Evolutionary conservation across 2,888 invertebrate species (phyloP).

Genomic region (Fragum whitleyi): DNA sequence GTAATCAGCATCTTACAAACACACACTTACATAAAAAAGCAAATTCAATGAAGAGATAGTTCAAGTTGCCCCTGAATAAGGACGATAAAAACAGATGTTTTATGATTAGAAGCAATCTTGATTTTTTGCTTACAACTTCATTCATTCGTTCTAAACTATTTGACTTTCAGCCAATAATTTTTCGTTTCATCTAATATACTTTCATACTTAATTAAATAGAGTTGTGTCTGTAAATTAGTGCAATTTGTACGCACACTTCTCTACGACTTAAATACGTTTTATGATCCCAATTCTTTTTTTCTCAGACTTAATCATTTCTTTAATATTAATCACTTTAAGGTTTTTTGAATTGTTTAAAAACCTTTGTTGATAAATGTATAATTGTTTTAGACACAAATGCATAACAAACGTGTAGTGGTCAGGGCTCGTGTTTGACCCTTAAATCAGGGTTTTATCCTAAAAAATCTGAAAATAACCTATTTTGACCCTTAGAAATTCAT

Average conservation of each 20-base stretch:
- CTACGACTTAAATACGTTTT: no score
- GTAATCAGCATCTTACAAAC: background rate
- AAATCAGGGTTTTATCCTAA: no score
- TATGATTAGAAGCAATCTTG: background rate
- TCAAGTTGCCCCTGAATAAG: background rate
- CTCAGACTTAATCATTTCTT: no score
- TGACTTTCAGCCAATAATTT: background rate
- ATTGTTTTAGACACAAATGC: no score
- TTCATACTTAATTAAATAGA: background rate
- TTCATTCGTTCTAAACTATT: conserved; percentile 4
- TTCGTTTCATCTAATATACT: background rate
- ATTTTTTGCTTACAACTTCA: conserved; percentile 23
- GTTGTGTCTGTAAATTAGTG: background rate
- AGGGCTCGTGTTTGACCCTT: no score
- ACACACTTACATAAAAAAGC: background rate
- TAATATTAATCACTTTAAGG: no score
- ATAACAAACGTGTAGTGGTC: no score
- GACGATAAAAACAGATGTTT: conserved; percentile 19
- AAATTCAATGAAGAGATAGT: background rate
- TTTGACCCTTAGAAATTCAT: no score
- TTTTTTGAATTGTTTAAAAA: no score
- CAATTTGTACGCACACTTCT: background rate
- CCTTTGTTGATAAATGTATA: no score
- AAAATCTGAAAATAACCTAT: no score
- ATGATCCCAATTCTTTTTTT: no score